A percentile compares a stretch with the other conserved stretches of the same genome.
These are phyloP conservation scores for Chinchilla lanigera DNA, from an alignment of 2,113 vertebrate species.

Conservation along the genomic window DNA sequence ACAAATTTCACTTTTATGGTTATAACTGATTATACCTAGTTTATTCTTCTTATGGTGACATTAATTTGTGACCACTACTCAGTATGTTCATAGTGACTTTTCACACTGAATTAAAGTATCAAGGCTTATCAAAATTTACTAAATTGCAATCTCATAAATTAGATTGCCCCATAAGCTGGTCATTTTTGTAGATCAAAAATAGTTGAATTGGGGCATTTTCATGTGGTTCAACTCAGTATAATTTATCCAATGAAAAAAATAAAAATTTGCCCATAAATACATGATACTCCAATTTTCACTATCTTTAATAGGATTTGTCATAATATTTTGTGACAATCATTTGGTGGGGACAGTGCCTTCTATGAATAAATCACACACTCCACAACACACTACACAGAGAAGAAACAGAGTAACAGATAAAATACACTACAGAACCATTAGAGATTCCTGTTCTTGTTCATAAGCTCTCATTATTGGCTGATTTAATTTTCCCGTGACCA, in stretches of 20 bases:
- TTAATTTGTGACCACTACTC: conserved; percentile 56
- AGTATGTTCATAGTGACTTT: background rate
- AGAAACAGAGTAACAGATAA: conserved; percentile 79
- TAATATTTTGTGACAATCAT: conserved; percentile 71
- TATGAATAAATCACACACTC: conserved; percentile 85
- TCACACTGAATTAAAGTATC: background rate
- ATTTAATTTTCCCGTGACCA: conserved; percentile 81
- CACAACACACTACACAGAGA: conserved; percentile 69
- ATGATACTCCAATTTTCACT: conserved; percentile 74
- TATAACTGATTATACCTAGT: background rate
- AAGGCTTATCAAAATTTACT: conserved; percentile 50
- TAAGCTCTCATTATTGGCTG: conserved; percentile 78
- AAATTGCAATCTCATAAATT: conserved; percentile 51
- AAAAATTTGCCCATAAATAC: conserved; percentile 76
- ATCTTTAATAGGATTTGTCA: conserved; percentile 81
- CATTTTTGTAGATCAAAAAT: conserved; percentile 19
- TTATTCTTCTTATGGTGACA: background rate
- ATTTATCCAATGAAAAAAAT: conserved; percentile 74
- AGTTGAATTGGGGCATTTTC: conserved; percentile 6
- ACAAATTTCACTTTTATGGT: background rate
- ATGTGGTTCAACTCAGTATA: background rate
- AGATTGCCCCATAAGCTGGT: background rate
- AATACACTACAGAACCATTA: conserved; percentile 73
- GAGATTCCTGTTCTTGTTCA: conserved; percentile 79
- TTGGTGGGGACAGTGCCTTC: conserved; percentile 71